These are phyloP conservation scores for Morus bassanus DNA, from an alignment of 2,797 vertebrate species.

Conservation along the genomic window DNA sequence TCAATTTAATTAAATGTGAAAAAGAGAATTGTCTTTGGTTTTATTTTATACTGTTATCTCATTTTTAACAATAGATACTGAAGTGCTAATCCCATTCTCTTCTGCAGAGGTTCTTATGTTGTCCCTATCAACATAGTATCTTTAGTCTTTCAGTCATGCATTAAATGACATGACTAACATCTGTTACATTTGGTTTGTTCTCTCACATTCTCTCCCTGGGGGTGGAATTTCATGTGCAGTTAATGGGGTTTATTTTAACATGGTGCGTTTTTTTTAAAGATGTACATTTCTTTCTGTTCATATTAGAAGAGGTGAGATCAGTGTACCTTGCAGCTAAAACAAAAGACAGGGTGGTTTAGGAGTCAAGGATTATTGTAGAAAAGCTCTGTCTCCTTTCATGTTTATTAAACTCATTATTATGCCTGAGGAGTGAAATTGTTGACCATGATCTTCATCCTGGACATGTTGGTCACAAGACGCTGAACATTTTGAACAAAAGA, in stretches of 20 bases:
- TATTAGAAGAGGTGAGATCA: background rate
- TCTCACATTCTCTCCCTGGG: constrained; percentile 12
- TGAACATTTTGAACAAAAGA: background rate
- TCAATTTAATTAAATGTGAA: background rate
- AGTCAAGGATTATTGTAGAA: background rate
- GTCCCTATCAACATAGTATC: background rate
- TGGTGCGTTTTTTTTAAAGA: accelerated
- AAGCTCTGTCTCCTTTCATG: background rate
- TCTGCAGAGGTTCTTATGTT: background rate
- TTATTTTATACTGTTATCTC: background rate
- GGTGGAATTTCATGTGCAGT: background rate
- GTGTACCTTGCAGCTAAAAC: background rate
- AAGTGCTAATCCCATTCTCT: background rate
- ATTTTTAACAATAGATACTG: background rate
- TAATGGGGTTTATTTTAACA: background rate
- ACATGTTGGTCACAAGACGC: background rate
- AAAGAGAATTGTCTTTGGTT: background rate
- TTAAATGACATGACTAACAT: constrained; percentile 41
- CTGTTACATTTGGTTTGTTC: constrained; percentile 29
- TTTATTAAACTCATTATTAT: background rate
- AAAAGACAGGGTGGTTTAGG: background rate
- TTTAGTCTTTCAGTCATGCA: constrained; percentile 45
- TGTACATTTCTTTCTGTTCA: background rate
- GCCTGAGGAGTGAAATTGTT: background rate
- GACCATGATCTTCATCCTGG: background rate